These are phyloP conservation scores for Pleuronectes platessa DNA, from an alignment of 2,113 vertebrate species.

Conservation along the genomic window DNA sequence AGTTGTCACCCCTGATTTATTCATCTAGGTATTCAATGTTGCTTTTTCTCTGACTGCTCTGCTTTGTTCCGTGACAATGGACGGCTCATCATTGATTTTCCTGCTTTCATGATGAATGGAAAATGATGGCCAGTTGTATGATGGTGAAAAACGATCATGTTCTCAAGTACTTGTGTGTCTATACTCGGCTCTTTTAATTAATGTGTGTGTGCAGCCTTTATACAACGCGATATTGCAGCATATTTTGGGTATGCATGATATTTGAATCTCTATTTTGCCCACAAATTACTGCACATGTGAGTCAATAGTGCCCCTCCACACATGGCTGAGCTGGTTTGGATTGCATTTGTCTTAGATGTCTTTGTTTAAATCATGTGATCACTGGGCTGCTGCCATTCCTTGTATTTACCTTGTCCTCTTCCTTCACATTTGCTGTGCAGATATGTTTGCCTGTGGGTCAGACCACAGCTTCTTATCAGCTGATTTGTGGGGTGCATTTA, in stretches of 20 bases:
- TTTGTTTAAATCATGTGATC: conserved; percentile 6
- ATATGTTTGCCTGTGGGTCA: too few species aligned
- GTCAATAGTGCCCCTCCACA: not conserved
- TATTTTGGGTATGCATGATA: too few species aligned
- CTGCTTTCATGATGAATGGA: conserved; percentile 17
- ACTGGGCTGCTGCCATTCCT: not conserved
- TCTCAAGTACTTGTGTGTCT: not conserved
- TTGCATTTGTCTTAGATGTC: not conserved
- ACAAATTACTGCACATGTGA: not conserved
- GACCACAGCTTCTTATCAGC: too few species aligned
- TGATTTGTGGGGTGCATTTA: too few species aligned
- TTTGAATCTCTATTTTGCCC: not conserved
- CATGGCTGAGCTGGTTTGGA: not conserved
- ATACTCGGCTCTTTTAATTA: not conserved
- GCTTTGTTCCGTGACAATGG: conserved; percentile 29
- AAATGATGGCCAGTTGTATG: conserved; percentile 23
- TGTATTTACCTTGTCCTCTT: not conserved
- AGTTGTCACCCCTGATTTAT: conserved; percentile 9
- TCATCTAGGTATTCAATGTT: conserved; percentile 9
- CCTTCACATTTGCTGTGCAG: not conserved
- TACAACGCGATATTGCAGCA: not conserved
- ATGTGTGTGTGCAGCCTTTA: not conserved
- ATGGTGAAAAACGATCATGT: conserved; percentile 9
- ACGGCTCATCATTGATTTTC: conserved; percentile 29
- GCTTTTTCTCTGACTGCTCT: conserved; percentile 23